Conservation (phyloP, 2,113 vertebrate species). For the Gulo gulo region DNA sequence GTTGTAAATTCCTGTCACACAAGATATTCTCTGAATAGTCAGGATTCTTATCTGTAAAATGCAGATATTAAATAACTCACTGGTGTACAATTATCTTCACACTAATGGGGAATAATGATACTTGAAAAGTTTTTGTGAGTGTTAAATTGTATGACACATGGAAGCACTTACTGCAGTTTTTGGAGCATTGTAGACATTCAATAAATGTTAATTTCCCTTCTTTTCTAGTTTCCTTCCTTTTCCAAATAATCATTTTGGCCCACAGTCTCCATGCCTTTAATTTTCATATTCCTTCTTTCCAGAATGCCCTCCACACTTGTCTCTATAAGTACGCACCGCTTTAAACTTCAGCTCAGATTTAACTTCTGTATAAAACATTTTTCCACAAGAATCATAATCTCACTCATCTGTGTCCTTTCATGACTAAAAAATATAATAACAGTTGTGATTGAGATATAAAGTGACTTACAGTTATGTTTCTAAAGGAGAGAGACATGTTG, state of each 20-base stretch:
- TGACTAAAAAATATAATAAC: slow-evolving; percentile 1
- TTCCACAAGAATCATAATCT: background rate
- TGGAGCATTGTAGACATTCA: background rate
- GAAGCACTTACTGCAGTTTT: background rate
- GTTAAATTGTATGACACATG: background rate
- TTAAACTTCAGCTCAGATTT: background rate
- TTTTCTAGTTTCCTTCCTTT: background rate
- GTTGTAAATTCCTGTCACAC: background rate
- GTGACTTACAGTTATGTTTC: background rate
- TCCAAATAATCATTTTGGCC: background rate
- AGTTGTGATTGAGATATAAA: background rate
- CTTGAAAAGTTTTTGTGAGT: background rate
- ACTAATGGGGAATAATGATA: background rate
- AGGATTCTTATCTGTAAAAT: background rate
- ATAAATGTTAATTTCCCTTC: background rate
- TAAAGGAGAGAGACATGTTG: background rate
- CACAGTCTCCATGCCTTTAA: background rate
- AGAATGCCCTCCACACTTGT: background rate
- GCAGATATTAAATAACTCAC: background rate
- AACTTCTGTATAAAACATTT: background rate
- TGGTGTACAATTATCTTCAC: background rate
- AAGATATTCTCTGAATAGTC: slow-evolving; percentile 14
- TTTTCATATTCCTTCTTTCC: background rate
- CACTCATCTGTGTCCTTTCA: background rate
- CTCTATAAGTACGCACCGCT: background rate